These are phyloP conservation scores for Gadopsis bispinosus DNA, from an alignment of 2,797 vertebrate genomes.

Conservation along the genomic window DNA sequence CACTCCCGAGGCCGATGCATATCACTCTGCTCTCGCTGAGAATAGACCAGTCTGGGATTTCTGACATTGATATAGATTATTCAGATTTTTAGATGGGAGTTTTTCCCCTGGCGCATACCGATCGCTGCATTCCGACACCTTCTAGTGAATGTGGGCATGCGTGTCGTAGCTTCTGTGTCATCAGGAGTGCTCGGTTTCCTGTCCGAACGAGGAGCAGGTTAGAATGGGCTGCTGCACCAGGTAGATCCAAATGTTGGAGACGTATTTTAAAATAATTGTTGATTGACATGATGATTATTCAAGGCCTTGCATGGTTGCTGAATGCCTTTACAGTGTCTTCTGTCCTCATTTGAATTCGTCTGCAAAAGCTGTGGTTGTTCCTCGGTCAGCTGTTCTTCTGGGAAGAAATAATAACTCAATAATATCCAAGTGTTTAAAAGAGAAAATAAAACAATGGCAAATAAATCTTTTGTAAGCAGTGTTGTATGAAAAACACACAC, in stretches of 20 bases:
- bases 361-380: background rate
- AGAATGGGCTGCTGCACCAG: background rate
- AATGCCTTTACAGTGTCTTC: background rate
- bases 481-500: too few species aligned
- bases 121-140: background rate
- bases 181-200: background rate
- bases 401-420: background rate
- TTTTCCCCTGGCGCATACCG: background rate
- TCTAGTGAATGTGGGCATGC: background rate
- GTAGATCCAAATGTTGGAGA: background rate
- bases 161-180: background rate
- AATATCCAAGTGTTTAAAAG: too few species aligned
- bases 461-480: too few species aligned
- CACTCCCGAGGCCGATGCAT: slow-evolving; percentile 7
- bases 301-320: background rate
- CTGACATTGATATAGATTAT: slow-evolving; percentile 10
- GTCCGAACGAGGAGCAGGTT: background rate
- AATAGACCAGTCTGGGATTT: slow-evolving; percentile 22
- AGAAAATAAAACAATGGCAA: too few species aligned
- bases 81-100: background rate
- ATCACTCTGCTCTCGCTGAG: slow-evolving; percentile 10
- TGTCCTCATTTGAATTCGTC: background rate
- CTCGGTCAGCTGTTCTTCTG: background rate
- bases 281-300: background rate
- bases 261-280: background rate